Evolutionary conservation across 2,797 vertebrate species (phyloP).

Genomic region (Mastacembelus armatus): DNA sequence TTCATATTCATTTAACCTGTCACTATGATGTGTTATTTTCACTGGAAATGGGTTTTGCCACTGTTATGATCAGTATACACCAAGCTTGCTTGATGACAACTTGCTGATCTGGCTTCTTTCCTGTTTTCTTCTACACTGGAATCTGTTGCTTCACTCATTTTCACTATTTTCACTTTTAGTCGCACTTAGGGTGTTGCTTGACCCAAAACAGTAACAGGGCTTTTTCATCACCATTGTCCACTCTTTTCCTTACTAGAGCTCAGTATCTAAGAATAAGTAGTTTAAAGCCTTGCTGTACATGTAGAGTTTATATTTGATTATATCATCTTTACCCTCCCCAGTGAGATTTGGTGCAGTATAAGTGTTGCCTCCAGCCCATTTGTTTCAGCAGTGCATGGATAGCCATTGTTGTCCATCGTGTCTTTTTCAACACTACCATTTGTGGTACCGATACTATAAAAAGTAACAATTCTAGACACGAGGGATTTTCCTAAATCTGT

Average conservation of each 20-base stretch:
- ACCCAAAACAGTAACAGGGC: neutral
- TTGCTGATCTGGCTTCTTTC: neutral
- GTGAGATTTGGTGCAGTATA: neutral
- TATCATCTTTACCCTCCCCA: too few species aligned
- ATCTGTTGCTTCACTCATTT: too few species aligned
- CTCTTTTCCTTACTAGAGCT: neutral
- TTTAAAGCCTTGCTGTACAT: too few species aligned
- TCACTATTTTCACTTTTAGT: too few species aligned
- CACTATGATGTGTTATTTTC: neutral
- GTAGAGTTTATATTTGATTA: too few species aligned
- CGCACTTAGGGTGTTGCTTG: too few species aligned
- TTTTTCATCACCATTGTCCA: neutral
- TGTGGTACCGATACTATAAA: too few species aligned
- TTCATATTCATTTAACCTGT: neutral
- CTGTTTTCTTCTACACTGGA: neutral
- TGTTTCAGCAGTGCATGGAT: neutral
- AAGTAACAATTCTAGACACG: too few species aligned
- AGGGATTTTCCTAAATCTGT: too few species aligned
- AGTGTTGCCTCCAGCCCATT: neutral
- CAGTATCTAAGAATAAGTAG: neutral
- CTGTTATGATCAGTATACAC: neutral
- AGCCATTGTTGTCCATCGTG: constrained; percentile 5
- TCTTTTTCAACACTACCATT: too few species aligned
- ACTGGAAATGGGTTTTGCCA: neutral
- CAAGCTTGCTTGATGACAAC: neutral